phyloP scores from a whole-genome alignment of 2,113 vertebrate species.

The Lagopus leucura region DNA sequence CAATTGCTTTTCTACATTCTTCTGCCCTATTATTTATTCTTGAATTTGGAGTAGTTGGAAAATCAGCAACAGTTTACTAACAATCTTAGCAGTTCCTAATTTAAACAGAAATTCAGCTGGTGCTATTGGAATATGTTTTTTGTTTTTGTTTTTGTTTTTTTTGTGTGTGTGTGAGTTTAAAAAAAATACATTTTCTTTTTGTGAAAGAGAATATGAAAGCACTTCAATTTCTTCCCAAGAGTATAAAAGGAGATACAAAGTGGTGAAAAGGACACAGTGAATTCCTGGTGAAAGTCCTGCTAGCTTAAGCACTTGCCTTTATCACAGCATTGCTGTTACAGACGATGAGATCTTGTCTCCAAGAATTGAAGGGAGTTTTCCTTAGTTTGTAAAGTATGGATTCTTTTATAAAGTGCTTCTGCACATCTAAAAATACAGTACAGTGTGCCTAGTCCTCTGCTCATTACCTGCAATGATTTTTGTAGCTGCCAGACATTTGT shows the following conservation, averaged over 20 bases:
- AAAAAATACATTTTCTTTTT: neutral
- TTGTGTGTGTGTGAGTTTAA: neutral
- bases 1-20: neutral
- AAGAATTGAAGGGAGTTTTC: neutral
- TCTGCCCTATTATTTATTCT: neutral
- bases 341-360: neutral
- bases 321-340: accelerated
- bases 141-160: neutral
- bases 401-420: neutral
- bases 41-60: neutral
- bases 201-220: neutral
- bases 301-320: neutral
- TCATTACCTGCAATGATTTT: neutral
- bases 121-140: neutral
- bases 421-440: neutral
- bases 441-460: neutral
- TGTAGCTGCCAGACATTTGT: neutral
- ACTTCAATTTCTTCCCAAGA: neutral
- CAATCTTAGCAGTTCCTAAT: neutral
- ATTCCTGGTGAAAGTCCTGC: neutral
- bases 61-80: neutral
- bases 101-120: neutral
- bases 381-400: neutral
- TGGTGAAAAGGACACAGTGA: neutral
- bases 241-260: neutral